phyloP scores from a whole-genome alignment of 2,888 invertebrate species.

The Andrena chrysosceles region DNA sequence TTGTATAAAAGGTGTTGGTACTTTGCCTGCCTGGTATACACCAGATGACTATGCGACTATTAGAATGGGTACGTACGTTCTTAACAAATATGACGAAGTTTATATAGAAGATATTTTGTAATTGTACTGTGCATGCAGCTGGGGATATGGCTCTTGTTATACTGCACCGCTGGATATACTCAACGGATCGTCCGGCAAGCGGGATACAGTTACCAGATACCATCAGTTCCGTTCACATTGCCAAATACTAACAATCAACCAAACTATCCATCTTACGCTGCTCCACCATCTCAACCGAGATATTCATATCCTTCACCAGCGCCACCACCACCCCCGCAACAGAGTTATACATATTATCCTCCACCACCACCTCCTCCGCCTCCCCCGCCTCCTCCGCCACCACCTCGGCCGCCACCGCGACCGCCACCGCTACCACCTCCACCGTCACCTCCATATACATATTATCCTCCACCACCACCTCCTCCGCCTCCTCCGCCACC shows the following conservation, averaged over 20 bases:
- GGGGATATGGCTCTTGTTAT: conserved; percentile 66
- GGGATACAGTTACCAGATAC: conserved; percentile 77
- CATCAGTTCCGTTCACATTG: conserved; percentile 72
- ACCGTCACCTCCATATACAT: conserved; percentile 1
- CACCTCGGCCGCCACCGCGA: too few relatives aligned
- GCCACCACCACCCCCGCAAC: conserved; percentile 37
- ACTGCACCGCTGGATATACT: conserved; percentile 55
- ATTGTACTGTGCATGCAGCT: conserved; percentile 52
- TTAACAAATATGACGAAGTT: background rate
- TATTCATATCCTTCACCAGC: conserved; percentile 35
- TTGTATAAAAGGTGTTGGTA: conserved; percentile 72
- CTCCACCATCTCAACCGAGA: conserved; percentile 29
- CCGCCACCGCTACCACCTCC: too few relatives aligned
- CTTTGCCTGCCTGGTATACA: conserved; percentile 62
- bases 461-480: conserved; percentile 17
- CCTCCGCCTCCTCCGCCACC: conserved; percentile 21
- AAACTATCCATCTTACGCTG: conserved; percentile 18
- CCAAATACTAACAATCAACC: conserved; percentile 50
- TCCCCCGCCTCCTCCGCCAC: conserved; percentile 45
- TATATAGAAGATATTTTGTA: background rate
- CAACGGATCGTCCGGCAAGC: conserved; percentile 72
- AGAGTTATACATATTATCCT: conserved; percentile 5
- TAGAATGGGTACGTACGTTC: conserved; percentile 77
- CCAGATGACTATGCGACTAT: conserved; percentile 76
- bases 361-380: conserved; percentile 53